Percentiles rank a stretch among this genome's conserved stretches.
phyloP scores from a whole-genome alignment of 2,888 invertebrate species.

The Pristionchus mayeri region DNA sequence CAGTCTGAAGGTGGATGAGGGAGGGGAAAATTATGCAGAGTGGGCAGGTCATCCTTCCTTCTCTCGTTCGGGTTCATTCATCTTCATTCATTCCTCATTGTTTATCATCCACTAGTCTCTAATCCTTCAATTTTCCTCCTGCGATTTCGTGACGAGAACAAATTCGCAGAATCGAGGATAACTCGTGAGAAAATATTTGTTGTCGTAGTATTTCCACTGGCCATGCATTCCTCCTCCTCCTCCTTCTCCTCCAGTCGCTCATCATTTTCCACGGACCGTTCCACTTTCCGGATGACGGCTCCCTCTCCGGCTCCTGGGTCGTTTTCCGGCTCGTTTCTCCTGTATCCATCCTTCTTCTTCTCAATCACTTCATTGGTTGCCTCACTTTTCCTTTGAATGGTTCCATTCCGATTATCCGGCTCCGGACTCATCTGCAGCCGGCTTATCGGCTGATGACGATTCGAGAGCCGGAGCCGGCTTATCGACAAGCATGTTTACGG shows the following conservation, averaged over 20 bases:
- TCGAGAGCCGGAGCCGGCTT: too few relatives aligned
- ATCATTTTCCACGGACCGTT: neutral
- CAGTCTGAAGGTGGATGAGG: neutral
- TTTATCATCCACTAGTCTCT: too few relatives aligned
- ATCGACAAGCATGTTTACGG: neutral
- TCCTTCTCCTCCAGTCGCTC: neutral
- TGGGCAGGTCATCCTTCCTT: too few relatives aligned
- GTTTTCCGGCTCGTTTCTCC: neutral
- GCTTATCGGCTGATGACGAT: too few relatives aligned
- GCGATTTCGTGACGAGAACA: too few relatives aligned
- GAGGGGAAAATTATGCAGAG: neutral
- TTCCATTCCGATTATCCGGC: neutral
- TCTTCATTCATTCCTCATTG: too few relatives aligned
- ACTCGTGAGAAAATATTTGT: neutral
- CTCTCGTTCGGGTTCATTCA: too few relatives aligned
- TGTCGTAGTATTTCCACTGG: neutral
- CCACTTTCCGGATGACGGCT: constrained; percentile 27
- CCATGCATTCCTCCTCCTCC: neutral
- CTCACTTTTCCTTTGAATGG: neutral
- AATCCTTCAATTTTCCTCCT: too few relatives aligned
- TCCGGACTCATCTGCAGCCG: neutral
- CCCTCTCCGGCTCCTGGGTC: neutral
- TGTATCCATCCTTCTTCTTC: neutral
- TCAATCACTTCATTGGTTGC: too few relatives aligned
- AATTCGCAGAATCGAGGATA: too few relatives aligned